A percentile compares a stretch with the other conserved stretches of the same genome.
phyloP scores from a whole-genome alignment of 2,888 invertebrate genomes.

The Merodon equestris region DNA sequence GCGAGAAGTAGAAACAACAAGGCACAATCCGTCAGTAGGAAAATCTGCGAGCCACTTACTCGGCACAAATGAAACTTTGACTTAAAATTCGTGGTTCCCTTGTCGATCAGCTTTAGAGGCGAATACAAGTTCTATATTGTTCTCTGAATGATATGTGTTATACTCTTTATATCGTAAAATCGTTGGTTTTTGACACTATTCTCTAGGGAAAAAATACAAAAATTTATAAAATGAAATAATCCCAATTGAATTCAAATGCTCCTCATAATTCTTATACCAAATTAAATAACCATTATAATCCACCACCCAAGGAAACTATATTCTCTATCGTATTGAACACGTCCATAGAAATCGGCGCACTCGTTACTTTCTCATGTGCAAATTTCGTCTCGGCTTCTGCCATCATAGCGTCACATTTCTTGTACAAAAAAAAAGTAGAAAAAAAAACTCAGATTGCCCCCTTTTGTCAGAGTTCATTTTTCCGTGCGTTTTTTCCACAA shows the following conservation, averaged over 20 bases:
- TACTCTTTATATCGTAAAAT: background rate
- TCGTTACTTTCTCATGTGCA: constrained; percentile 37
- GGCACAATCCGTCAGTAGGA: constrained; percentile 5
- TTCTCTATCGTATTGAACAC: too few species aligned
- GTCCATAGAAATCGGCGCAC: background rate
- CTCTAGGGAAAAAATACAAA: too few species aligned
- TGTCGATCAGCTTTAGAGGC: background rate
- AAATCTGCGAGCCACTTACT: constrained; percentile 44
- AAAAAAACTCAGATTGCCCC: constrained; percentile 39
- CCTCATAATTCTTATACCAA: too few species aligned
- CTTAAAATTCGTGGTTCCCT: constrained; percentile 47
- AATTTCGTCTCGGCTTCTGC: constrained; percentile 26
- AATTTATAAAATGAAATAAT: too few species aligned
- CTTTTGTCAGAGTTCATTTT: constrained; percentile 65
- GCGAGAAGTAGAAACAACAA: constrained; percentile 24
- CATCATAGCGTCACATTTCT: constrained; percentile 67
- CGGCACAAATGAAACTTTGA: constrained; percentile 44
- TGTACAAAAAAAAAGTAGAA: constrained; percentile 26
- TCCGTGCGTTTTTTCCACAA: constrained; percentile 56
- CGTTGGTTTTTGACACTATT: too few species aligned
- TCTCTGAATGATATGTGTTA: background rate
- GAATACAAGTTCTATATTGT: background rate
- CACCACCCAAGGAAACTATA: too few species aligned
- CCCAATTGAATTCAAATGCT: too few species aligned
- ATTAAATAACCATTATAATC: too few species aligned